Percentiles rank a stretch among this genome's conserved stretches.
phyloP scores from a whole-genome alignment of 2,797 vertebrate species.

The Diplodus sargus region DNA sequence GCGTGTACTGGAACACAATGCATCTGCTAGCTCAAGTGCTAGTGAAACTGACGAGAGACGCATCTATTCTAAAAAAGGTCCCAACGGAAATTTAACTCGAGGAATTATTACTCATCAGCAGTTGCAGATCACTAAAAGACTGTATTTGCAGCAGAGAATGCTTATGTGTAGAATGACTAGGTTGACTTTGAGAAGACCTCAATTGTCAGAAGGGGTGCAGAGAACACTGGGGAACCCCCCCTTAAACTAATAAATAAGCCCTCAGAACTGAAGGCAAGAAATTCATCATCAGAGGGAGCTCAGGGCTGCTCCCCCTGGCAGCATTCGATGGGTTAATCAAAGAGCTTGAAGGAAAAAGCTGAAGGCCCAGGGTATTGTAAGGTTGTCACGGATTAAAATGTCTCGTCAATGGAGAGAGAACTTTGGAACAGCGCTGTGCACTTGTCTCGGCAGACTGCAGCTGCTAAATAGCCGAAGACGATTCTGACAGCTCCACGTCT shows the following conservation, averaged over 20 bases:
- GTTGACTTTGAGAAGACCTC: conserved; percentile 55
- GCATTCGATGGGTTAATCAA: conserved; percentile 12
- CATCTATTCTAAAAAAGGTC: not conserved
- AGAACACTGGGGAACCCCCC: conserved; percentile 14
- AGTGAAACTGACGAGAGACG: not conserved
- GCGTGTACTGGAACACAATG: not conserved
- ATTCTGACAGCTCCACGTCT: conserved; percentile 52
- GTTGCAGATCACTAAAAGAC: not conserved
- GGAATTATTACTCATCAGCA: not conserved
- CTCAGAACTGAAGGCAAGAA: conserved; percentile 22
- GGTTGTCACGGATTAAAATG: conserved; percentile 38
- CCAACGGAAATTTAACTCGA: not conserved
- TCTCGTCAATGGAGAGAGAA: conserved; percentile 27
- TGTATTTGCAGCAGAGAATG: not conserved
- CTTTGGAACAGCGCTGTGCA: conserved; percentile 5
- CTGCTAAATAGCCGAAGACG: conserved; percentile 25
- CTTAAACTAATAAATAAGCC: conserved; percentile 38
- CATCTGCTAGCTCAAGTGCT: not conserved
- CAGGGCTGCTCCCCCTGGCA: conserved; percentile 3
- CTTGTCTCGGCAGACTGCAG: conserved; percentile 40
- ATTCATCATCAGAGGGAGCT: conserved; percentile 33
- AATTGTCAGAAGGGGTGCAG: conserved; percentile 18
- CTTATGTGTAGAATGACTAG: not conserved
- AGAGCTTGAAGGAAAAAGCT: conserved; percentile 1
- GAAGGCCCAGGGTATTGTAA: conserved; percentile 17